Evolutionary conservation across 1,140 invertebrate genomes (phyloP), one percentile per base, ranked within the genome.

Genomic region (Ostrea denselamellosa): DNA sequence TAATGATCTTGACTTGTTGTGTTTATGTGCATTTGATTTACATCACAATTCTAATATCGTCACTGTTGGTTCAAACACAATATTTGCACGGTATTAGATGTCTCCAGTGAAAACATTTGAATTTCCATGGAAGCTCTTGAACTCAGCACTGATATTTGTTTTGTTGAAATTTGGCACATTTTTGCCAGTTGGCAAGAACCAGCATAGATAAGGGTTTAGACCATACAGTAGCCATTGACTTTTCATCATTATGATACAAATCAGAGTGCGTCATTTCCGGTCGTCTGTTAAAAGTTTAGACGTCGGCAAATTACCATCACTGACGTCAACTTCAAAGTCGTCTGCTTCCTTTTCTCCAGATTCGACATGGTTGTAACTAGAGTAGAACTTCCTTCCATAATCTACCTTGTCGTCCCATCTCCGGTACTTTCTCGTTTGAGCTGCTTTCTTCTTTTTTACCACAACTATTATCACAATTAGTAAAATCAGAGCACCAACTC

Each of bases 311-410:
- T 86, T 90, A n/a, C 90, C 90, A 53, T 91, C 91, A 12, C 88
- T 88, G 10, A 90, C 89, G 54, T 91, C 91, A 14, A 89, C 89
- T 88, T 91, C 91, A 89, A 91, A 91, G 83, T 91, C 91, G 83
- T 90, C 90, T 19, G 86, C 88, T 34, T 91, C 89, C 84, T 90
- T 90, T 3, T 91, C 91, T n/a, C 88, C 88, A 65, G 85, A 86
- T 19, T 90, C 89, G 5, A 91, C 86, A 52, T 90, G 89, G 4
- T 84, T 65, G 54, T 89, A 89, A 5, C 83, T 89, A 52, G 90
- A 87, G 85, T 91, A 91, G 83, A 90, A 91, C 56, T 91, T 91
- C 22, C 90, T 77, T 44, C 91, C 91, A 62, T 91, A 91, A 83
- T 91, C 91, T 9, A 91, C 86, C 7, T 89, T 91, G 28, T 90